Evolutionary conservation across 2,113 vertebrate species (phyloP).

Genomic region (Semnornis frantzii): DNA sequence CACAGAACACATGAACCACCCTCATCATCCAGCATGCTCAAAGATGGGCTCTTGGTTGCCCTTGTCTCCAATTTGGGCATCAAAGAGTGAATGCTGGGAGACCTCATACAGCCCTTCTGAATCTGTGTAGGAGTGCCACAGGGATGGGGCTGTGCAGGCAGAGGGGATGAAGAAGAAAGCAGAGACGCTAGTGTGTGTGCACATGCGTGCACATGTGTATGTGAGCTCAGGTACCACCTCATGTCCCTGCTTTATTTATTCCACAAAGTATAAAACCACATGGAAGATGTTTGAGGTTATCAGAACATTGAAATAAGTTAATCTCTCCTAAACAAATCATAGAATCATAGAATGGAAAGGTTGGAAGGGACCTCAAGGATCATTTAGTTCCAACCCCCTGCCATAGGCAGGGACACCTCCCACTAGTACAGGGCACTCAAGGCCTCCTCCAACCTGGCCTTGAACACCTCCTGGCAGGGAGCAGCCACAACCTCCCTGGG

Average conservation of each 20-base stretch:
- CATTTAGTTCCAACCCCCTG: no score
- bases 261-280: neutral
- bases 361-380: no score
- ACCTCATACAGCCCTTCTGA: neutral
- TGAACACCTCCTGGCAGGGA: no score
- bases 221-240: neutral
- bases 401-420: no score
- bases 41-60: neutral
- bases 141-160: neutral
- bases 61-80: neutral
- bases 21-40: neutral
- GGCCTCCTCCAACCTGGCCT: no score
- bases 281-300: neutral
- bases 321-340: constrained; percentile 4
- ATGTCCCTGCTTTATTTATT: neutral
- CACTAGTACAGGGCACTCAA: no score
- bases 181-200: neutral
- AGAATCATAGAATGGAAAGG: no score
- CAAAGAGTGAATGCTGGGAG: no score
- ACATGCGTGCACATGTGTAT: rapidly evolving
- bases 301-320: constrained; percentile 19
- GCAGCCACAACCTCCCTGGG: no score
- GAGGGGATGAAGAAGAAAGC: neutral
- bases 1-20: rapidly evolving
- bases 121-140: rapidly evolving